Conservation (phyloP, 2,888 invertebrate species). For the Agrochola lota region DNA sequence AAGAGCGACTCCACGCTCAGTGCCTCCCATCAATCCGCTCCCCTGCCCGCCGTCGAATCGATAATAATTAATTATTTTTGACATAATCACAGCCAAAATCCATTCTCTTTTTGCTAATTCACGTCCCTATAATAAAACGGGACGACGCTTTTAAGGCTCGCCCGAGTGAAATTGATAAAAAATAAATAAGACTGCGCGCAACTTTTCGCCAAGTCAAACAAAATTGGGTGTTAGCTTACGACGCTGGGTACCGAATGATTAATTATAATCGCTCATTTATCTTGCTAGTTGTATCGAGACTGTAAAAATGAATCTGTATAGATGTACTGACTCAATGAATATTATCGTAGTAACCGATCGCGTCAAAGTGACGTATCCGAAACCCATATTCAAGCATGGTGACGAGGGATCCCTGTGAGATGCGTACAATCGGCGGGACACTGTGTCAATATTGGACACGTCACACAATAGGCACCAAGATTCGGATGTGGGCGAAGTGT, state of each 20-base stretch:
- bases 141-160: slow-evolving; percentile 87
- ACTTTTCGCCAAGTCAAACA: slow-evolving; percentile 88
- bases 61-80: slow-evolving; percentile 94
- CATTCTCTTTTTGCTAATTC: slow-evolving; percentile 93
- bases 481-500: slow-evolving; percentile 81
- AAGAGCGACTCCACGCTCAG: slow-evolving; percentile 82
- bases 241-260: slow-evolving; percentile 80
- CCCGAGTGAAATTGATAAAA: slow-evolving; percentile 89
- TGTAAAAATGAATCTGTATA: slow-evolving; percentile 54
- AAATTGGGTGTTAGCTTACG: slow-evolving; percentile 82
- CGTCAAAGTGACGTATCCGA: slow-evolving; percentile 73
- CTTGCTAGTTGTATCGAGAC: slow-evolving; percentile 48
- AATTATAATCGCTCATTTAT: slow-evolving; percentile 79
- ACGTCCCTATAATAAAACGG: slow-evolving; percentile 91
- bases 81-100: slow-evolving; percentile 92
- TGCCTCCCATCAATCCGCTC: slow-evolving; percentile 86
- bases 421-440: slow-evolving; percentile 81
- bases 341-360: slow-evolving; percentile 65
- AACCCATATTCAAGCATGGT: slow-evolving; percentile 79
- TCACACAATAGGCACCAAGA: slow-evolving; percentile 79
- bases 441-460: slow-evolving; percentile 88
- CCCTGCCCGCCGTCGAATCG: slow-evolving; percentile 89
- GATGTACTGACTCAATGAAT: slow-evolving; percentile 50
- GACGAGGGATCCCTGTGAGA: slow-evolving; percentile 86
- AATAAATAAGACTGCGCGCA: slow-evolving; percentile 87